These are phyloP conservation scores for Catharus fuscescens DNA, from an alignment of 2,113 vertebrate species.

Conservation along the genomic window DNA sequence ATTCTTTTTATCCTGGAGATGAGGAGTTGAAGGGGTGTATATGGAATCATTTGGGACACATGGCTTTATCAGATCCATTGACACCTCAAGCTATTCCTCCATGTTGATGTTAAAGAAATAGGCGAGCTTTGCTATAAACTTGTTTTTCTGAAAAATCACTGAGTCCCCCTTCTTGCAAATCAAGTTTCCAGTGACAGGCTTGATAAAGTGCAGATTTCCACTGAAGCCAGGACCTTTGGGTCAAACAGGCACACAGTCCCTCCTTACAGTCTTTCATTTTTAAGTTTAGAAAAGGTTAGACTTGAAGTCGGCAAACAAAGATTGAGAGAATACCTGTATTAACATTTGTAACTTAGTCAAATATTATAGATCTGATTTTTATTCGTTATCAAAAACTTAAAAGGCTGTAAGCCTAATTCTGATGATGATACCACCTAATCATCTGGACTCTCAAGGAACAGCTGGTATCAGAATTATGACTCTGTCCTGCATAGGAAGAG, in stretches of 20 bases:
- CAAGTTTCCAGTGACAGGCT: background rate
- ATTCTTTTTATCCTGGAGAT: slow-evolving; percentile 74
- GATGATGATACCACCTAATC: background rate
- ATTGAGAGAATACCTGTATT: background rate
- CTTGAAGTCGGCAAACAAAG: background rate
- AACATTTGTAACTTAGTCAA: background rate
- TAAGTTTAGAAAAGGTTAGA: background rate
- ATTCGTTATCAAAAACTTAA: background rate
- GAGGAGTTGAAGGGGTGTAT: slow-evolving; percentile 56
- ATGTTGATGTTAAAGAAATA: background rate
- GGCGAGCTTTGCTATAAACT: background rate
- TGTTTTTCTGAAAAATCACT: background rate
- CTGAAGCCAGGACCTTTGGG: background rate
- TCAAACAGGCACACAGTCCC: background rate
- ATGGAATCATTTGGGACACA: background rate
- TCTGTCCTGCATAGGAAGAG: background rate
- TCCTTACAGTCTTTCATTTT: background rate
- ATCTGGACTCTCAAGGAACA: background rate
- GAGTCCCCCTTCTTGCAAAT: background rate
- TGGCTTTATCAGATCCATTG: background rate
- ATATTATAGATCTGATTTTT: background rate
- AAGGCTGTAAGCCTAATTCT: background rate
- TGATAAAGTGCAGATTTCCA: background rate
- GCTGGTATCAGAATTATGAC: background rate
- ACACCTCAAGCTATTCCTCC: background rate